Percentiles rank a stretch among this genome's conserved stretches.
Evolutionary conservation across 2,113 vertebrate species (phyloP).

Genomic region (Pterocles burchelli): DNA sequence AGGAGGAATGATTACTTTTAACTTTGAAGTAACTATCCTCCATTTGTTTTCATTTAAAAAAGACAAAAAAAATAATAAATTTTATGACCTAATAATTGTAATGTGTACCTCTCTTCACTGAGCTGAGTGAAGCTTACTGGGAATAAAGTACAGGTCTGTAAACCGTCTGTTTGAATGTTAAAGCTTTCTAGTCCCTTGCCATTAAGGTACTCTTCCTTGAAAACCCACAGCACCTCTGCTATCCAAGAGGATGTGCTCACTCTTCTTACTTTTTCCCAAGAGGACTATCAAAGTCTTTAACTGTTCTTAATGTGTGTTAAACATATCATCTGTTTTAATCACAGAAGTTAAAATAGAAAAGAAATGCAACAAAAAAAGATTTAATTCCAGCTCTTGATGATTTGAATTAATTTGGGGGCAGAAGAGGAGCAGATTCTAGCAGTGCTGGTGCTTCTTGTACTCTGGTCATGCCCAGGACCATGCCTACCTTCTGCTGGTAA

Average conservation of each 20-base stretch:
- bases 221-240: neutral
- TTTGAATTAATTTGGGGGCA: neutral
- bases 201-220: neutral
- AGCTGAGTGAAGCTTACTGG: neutral
- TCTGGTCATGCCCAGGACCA: fast-evolving
- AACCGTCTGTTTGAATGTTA: neutral
- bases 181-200: neutral
- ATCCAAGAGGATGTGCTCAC: neutral
- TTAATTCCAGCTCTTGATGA: neutral
- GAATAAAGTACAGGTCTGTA: neutral
- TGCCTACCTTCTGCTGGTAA: neutral
- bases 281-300: neutral
- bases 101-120: neutral
- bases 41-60: neutral
- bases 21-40: neutral
- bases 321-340: neutral
- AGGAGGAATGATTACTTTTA: neutral
- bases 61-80: neutral
- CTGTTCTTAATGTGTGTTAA: neutral
- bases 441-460: neutral
- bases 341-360: neutral
- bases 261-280: neutral
- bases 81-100: neutral
- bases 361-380: neutral
- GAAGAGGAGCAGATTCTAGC: neutral